Evolutionary conservation across 2,888 invertebrate genomes (phyloP).

Genomic region (Hymenopus coronatus): DNA sequence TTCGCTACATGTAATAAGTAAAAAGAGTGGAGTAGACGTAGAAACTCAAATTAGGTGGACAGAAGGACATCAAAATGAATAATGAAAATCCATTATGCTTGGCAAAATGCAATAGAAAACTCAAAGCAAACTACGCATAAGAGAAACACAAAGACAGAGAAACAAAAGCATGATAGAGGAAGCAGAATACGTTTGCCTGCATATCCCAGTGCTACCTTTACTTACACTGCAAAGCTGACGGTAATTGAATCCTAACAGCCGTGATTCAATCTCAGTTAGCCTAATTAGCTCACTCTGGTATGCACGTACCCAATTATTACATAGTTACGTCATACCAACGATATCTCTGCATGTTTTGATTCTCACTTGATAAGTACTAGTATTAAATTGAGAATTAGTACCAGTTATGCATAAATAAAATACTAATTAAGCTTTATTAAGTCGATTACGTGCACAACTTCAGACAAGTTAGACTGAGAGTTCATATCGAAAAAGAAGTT

Average conservation of each 20-base stretch:
- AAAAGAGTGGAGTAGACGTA: no score
- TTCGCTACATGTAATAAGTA: no score
- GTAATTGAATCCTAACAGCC: not conserved
- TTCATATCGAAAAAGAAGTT: no score
- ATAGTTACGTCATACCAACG: not conserved
- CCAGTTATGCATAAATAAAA: no score
- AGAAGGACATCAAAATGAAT: no score
- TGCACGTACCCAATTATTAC: not conserved
- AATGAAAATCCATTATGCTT: not conserved
- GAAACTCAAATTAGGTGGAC: no score
- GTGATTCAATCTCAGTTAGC: not conserved
- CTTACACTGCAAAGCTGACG: not conserved
- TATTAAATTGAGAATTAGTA: not conserved
- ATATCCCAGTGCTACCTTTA: not conserved
- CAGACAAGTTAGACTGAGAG: no score
- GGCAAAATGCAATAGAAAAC: not conserved
- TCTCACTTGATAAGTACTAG: not conserved
- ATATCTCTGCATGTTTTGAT: not conserved
- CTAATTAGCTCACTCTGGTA: not conserved
- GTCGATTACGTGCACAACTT: no score
- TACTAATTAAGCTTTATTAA: no score
- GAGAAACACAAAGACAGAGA: not conserved
- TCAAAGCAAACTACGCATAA: not conserved
- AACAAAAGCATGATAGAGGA: not conserved
- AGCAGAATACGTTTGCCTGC: not conserved